These are phyloP conservation scores for Myripristis murdjan DNA, from an alignment of 2,797 vertebrate species.

Conservation along the genomic window DNA sequence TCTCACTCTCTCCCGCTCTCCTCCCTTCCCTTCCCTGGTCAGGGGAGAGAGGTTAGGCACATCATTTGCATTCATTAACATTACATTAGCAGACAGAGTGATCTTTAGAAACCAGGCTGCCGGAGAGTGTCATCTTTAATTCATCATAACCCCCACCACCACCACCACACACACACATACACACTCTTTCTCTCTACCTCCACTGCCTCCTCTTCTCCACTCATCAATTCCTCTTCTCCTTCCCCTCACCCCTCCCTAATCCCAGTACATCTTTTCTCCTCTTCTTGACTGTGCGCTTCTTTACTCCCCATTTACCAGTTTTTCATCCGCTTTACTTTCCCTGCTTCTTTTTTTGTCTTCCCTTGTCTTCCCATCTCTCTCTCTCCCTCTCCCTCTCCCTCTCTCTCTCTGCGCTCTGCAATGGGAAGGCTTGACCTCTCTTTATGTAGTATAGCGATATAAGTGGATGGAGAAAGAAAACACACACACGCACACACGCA, in stretches of 20 bases:
- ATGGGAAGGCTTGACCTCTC: conserved; percentile 20
- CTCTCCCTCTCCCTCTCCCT: conserved; percentile 23
- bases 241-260: conserved; percentile 32
- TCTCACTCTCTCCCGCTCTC: neutral
- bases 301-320: conserved; percentile 46
- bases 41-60: conserved; percentile 80
- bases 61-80: conserved; percentile 89
- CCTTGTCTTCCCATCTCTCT: conserved; percentile 25
- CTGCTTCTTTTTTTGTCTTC: conserved; percentile 13
- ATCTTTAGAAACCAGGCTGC: conserved; percentile 85
- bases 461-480: conserved; percentile 1
- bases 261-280: conserved; percentile 43
- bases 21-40: conserved; percentile 61
- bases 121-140: conserved; percentile 87
- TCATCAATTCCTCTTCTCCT: conserved; percentile 10
- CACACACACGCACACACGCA: neutral
- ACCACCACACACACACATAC: conserved; percentile 35
- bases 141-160: conserved; percentile 77
- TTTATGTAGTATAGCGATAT: conserved; percentile 5
- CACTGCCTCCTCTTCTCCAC: conserved; percentile 32
- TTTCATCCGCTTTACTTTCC: conserved; percentile 54
- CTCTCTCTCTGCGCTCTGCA: conserved; percentile 43
- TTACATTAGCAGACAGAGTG: conserved; percentile 86
- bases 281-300: conserved; percentile 15
- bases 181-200: conserved; percentile 41